Base-by-base conservation (phyloP, 2,888 invertebrate genomes). In the Plebejus argus region DNA sequence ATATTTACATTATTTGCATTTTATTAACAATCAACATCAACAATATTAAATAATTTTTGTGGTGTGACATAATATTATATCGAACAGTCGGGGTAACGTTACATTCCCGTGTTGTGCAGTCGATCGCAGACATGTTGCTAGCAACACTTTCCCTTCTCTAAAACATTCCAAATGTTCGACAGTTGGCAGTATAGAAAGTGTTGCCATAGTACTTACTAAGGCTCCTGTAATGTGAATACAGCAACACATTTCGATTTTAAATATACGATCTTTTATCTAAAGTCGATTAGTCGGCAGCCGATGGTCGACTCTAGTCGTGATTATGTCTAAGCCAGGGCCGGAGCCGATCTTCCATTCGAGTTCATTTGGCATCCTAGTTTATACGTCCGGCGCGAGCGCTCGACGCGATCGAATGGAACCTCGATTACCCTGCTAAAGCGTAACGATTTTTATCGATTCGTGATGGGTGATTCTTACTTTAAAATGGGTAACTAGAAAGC, bases 21-120 rank as follows among this genome's bases (percentile, higher is more conserved):
- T 95, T 95, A 95, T 96, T 96, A 96, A 96, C 96, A 96, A 96
- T 96, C 94, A 96, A 96, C 96, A 96, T 96, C 96, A 96, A 96
- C 96, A 96, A 94, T 96, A 95, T 95, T 95, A 93, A 94, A 94
- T 95, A 93, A 94, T 94, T 94, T 92, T 91, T 87, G 91, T 91
- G 92, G 91, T 92, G 92, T 92, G 91, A 92, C 90, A 91, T 87
- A 91, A 89, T 90, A 66, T 66, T 18, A 66, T 66, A 66, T 88
- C 82, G 89, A 92, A 92, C 91, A 90, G 90, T 90, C 89, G 87
- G 86, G 86, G 85, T 89, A 89, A 88, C 87, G 87, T 89, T 89
- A 89, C 89, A 89, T 85, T 81, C 85, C 87, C 85, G 84, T 81
- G 82, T 82, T 83, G 85, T 84, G 87, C 80, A 82, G 81, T 82